A percentile compares a stretch with the other conserved stretches of the same genome.
Evolutionary conservation across 2,888 invertebrate genomes (phyloP).

Genomic region (Drosophila koepferae): DNA sequence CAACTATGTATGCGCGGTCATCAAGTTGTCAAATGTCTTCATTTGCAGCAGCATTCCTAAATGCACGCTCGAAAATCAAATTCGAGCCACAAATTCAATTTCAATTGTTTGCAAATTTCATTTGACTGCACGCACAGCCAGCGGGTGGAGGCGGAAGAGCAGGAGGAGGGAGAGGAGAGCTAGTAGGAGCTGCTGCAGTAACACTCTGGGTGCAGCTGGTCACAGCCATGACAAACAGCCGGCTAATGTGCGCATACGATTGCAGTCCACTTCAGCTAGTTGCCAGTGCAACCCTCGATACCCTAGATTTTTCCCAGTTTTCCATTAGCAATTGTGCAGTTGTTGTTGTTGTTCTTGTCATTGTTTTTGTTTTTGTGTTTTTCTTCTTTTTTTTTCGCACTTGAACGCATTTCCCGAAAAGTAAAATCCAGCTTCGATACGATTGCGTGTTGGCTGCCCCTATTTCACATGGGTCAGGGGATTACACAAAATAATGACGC

Average conservation of each 20-base stretch:
- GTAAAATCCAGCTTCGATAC: constrained; percentile 47
- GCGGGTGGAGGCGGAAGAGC: not conserved
- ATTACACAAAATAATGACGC: constrained; percentile 74
- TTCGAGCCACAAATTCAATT: constrained; percentile 69
- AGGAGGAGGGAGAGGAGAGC: not conserved
- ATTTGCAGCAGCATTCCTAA: constrained; percentile 17
- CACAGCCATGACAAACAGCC: constrained; percentile 71
- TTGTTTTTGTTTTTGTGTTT: constrained; percentile 28
- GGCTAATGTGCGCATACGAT: constrained; percentile 67
- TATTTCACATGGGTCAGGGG: constrained; percentile 77
- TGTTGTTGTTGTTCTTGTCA: not conserved
- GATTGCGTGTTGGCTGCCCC: constrained; percentile 74
- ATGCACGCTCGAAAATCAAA: constrained; percentile 50
- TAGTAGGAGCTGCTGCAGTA: constrained; percentile 13
- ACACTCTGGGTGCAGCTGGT: constrained; percentile 38
- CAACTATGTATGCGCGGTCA: constrained; percentile 54
- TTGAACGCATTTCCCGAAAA: constrained; percentile 57
- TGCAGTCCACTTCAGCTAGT: constrained; percentile 9
- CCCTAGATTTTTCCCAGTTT: constrained; percentile 38
- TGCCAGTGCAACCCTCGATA: constrained; percentile 8
- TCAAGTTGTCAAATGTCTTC: constrained; percentile 65
- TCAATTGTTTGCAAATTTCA: constrained; percentile 77
- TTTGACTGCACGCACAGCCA: constrained; percentile 18
- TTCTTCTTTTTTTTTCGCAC: constrained; percentile 55
- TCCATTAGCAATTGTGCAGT: constrained; percentile 49